phyloP scores from a whole-genome alignment of 2,888 invertebrate species.

The Idaea straminata region DNA sequence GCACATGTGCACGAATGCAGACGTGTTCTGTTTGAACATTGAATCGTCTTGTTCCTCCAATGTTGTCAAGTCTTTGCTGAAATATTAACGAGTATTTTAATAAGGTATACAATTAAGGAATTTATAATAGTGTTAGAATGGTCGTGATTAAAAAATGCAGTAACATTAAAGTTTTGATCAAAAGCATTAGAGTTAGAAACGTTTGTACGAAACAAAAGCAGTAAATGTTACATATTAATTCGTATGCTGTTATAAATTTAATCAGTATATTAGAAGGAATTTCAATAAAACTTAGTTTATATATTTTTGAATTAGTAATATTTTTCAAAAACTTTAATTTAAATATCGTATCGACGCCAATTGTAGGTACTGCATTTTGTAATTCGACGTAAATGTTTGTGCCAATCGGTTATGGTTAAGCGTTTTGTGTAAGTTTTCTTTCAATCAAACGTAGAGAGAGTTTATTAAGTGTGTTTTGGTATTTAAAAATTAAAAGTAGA shows the following conservation, averaged over 20 bases:
- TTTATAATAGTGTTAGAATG: neutral
- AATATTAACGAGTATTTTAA: constrained; percentile 27
- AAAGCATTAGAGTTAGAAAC: neutral
- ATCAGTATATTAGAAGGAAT: neutral
- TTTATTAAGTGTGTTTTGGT: neutral
- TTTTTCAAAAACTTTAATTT: too few species aligned
- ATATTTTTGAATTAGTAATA: neutral
- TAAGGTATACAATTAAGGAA: neutral
- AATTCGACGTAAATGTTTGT: neutral
- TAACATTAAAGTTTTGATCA: neutral
- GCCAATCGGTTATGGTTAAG: neutral
- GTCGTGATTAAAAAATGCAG: neutral
- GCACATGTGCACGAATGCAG: constrained; percentile 73
- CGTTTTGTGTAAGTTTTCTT: neutral
- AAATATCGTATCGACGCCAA: neutral
- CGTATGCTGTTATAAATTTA: neutral
- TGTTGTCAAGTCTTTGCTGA: constrained; percentile 70
- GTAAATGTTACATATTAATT: too few species aligned
- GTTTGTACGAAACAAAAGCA: neutral
- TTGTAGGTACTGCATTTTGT: neutral
- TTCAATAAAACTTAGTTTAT: neutral
- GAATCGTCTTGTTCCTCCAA: constrained; percentile 79
- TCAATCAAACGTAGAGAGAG: neutral
- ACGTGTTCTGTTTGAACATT: constrained; percentile 78
- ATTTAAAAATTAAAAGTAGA: neutral